A percentile compares a stretch with the other conserved stretches of the same genome.
These are phyloP conservation scores for Globia sparganii DNA, from an alignment of 2,888 invertebrate species.

Conservation along the genomic window DNA sequence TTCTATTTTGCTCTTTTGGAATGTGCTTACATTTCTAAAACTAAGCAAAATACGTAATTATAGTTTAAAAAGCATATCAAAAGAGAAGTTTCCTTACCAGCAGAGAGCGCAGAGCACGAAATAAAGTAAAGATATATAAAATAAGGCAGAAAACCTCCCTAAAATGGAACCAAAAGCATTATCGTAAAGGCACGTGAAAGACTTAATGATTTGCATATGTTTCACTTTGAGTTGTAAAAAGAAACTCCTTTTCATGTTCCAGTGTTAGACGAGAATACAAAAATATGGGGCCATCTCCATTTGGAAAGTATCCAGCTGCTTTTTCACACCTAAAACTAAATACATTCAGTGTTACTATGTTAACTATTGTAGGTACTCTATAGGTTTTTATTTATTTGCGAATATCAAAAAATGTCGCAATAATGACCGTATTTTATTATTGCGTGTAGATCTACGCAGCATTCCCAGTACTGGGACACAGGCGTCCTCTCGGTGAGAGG, in stretches of 20 bases:
- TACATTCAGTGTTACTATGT: not conserved
- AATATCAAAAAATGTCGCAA: no score
- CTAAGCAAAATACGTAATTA: not conserved
- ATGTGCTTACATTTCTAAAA: not conserved
- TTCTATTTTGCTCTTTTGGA: not conserved
- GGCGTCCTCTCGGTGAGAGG: no score
- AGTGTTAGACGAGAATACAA: not conserved
- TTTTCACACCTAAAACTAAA: not conserved
- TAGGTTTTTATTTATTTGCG: no score
- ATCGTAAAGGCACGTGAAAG: slow-evolving; percentile 31
- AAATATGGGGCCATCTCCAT: not conserved
- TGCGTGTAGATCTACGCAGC: no score
- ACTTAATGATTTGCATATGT: slow-evolving; percentile 15
- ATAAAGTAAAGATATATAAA: not conserved
- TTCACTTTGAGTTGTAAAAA: slow-evolving; percentile 30
- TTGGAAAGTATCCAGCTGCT: not conserved
- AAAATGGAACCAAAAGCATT: slow-evolving; percentile 13
- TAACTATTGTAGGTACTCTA: not conserved
- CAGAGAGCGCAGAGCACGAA: not conserved
- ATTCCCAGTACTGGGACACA: no score
- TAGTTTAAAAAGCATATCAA: not conserved
- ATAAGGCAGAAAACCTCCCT: not conserved
- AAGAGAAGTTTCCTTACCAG: not conserved
- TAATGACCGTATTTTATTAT: no score
- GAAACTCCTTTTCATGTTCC: slow-evolving; percentile 45